These are phyloP conservation scores for Leucophenga maculata DNA, from an alignment of 2,888 invertebrate genomes.

Conservation along the genomic window DNA sequence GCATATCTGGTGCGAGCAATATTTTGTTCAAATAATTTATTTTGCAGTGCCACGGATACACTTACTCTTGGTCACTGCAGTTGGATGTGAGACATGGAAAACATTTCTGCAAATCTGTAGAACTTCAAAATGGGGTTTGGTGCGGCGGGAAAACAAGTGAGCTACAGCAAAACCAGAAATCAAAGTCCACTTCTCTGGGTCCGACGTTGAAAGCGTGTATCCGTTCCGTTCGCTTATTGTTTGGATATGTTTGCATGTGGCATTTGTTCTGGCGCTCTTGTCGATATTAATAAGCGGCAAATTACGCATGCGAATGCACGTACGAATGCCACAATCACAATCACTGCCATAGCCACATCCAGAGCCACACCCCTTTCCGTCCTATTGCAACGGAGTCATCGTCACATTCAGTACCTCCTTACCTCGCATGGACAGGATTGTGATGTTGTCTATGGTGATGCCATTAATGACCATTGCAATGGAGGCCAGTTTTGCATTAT, in stretches of 20 bases:
- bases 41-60: too few species aligned
- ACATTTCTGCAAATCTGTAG: too few species aligned
- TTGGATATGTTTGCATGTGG: background rate
- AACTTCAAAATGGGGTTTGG: too few species aligned
- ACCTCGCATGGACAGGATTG: conserved; percentile 5
- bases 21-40: too few species aligned
- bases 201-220: too few species aligned
- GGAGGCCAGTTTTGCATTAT: conserved; percentile 22
- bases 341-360: background rate
- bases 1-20: too few species aligned
- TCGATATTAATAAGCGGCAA: conserved; percentile 34
- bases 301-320: conserved; percentile 34
- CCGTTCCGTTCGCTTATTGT: background rate
- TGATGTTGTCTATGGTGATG: conserved; percentile 33
- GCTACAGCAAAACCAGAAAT: too few species aligned
- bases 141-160: too few species aligned
- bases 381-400: conserved; percentile 21
- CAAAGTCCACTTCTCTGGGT: too few species aligned
- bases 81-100: too few species aligned
- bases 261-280: conserved; percentile 19
- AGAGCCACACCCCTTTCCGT: background rate
- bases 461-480: conserved; percentile 43
- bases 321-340: conserved; percentile 19
- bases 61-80: too few species aligned
- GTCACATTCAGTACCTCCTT: conserved; percentile 18